These are phyloP conservation scores for Chalcis sispes DNA, from an alignment of 2,888 invertebrate genomes.

Conservation along the genomic window DNA sequence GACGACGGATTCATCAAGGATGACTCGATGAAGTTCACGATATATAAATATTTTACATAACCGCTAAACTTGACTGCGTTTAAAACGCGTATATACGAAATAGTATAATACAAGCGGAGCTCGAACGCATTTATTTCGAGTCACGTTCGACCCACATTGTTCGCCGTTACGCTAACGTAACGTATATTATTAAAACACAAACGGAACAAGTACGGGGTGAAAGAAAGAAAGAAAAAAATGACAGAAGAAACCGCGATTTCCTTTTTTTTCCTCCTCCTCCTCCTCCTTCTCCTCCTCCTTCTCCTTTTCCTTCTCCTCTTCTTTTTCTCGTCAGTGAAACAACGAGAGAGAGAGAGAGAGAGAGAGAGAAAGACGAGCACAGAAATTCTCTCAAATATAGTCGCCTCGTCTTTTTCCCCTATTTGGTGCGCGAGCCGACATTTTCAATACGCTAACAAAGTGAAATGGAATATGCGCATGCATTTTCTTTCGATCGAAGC, in stretches of 20 bases:
- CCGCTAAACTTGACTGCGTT: too few species aligned
- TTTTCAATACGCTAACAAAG: conserved; percentile 31
- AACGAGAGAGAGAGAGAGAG: conserved; percentile 16
- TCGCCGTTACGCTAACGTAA: neutral
- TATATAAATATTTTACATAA: too few species aligned
- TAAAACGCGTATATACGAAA: conserved; percentile 22
- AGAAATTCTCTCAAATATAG: conserved; percentile 16
- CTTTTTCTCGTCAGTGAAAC: neutral
- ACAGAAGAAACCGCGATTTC: too few species aligned
- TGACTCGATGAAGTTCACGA: too few species aligned
- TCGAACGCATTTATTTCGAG: conserved; percentile 39
- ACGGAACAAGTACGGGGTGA: conserved; percentile 11
- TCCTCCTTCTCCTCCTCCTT: neutral
- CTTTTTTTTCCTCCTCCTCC: neutral
- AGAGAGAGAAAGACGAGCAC: conserved; percentile 11
- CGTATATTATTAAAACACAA: conserved; percentile 42
- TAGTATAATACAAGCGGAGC: neutral
- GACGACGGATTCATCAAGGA: neutral
- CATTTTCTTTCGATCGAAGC: conserved; percentile 32
- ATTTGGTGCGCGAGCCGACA: conserved; percentile 10
- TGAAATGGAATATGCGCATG: conserved; percentile 31
- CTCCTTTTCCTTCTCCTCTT: neutral
- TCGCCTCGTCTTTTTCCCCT: conserved; percentile 10
- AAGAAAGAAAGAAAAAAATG: conserved; percentile 8
- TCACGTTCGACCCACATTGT: conserved; percentile 52